Base-by-base conservation (phyloP, 2,113 vertebrate species). In the Bufo gargarizans region DNA sequence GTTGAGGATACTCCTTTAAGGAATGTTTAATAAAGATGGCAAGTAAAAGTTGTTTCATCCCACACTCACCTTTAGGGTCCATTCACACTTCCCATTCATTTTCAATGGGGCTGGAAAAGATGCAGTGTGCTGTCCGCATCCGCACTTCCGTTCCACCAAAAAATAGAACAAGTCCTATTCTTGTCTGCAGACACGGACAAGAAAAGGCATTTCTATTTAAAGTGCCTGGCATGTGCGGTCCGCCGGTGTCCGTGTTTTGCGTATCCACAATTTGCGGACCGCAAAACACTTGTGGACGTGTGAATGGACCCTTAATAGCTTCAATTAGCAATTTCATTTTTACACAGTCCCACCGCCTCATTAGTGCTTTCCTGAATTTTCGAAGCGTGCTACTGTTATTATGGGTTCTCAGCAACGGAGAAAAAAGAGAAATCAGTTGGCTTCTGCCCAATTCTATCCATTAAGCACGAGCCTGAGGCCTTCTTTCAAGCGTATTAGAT, bases 401-500 rank as follows among this genome's bases (percentile, higher is more conserved):
- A 84, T 22, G 55, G n/a, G 50, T 89, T 84, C 17, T 82, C 43
- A 65, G 49, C 17, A 67, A 87, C 33, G 69, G 56, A 56, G 55
- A 56, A 78, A 76, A 56, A 49, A 17, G 47, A 63, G 45, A 77
- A 33, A 20, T 13, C 59, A 84, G 65, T 84, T 84, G 87, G 87
- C 87, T 78, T 69, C 8, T 43, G 43, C 11, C 87, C 81, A 89
- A 78, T 58, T 63, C 71, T 65, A 67, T 89, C 59, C 33, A 78
- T 69, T 89, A 67, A 88, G 55, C 72, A 69, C 69, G 50, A 83
- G 59, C 77, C 43, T 53, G 71, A 56, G 80, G 45, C 79, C 80
- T 74, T 67, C 74, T 81, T 79, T 56, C 90, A 91, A 87, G 22
- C 67, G 47, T 74, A 87, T 81, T 89, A 87, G 86, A 85, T 91